Percentiles rank a stretch among this genome's conserved stretches.
These are phyloP conservation scores for Corydoras sp. DNA, from an alignment of 2,113 vertebrate genomes.

Conservation along the genomic window DNA sequence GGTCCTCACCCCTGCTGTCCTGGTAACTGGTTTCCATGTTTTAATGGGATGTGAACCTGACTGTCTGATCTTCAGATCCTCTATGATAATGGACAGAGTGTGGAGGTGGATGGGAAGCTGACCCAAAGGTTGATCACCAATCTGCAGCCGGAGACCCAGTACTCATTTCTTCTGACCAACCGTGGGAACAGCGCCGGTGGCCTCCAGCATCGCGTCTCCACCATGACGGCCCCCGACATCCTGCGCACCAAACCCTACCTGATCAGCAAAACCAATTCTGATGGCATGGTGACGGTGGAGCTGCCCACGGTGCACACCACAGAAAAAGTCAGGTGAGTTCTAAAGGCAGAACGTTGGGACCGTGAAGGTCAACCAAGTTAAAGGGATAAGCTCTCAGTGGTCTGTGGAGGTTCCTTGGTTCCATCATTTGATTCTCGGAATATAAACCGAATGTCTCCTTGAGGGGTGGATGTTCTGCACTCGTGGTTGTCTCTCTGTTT, in stretches of 20 bases:
- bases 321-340: slow-evolving; percentile 83
- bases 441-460: too few relatives aligned
- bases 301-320: slow-evolving; percentile 84
- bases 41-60: neutral
- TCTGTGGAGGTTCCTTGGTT: too few relatives aligned
- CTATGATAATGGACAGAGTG: slow-evolving; percentile 95
- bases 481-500: neutral
- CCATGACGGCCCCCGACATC: slow-evolving; percentile 89
- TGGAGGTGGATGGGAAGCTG: slow-evolving; percentile 92
- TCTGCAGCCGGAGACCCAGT: slow-evolving; percentile 91
- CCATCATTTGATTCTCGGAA: too few relatives aligned
- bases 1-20: too few relatives aligned
- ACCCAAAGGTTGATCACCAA: slow-evolving; percentile 95
- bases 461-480: too few relatives aligned
- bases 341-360: neutral
- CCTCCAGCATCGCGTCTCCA: slow-evolving; percentile 90
- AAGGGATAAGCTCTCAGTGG: too few relatives aligned
- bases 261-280: slow-evolving; percentile 87
- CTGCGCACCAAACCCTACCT: slow-evolving; percentile 88
- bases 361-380: neutral
- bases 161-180: slow-evolving; percentile 94
- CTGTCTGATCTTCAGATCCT: slow-evolving; percentile 75
- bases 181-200: slow-evolving; percentile 95
- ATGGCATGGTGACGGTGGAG: slow-evolving; percentile 93
- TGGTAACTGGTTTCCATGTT: too few relatives aligned